Percentiles rank a stretch among this genome's conserved stretches.
Evolutionary conservation across 2,888 invertebrate genomes (phyloP).

Genomic region (Epiperipatus broadwayi): DNA sequence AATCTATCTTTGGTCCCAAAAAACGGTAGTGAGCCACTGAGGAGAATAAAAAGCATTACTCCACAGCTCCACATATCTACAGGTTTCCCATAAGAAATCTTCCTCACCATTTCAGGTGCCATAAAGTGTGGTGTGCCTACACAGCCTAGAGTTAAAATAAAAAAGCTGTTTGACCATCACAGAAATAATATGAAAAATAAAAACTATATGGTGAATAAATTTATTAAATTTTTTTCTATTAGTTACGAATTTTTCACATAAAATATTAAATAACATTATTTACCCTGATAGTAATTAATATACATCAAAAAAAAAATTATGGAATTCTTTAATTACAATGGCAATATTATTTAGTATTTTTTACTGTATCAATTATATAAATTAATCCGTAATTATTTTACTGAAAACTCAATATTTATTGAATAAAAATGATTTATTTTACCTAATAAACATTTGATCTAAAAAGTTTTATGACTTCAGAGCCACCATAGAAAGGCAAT

Average conservation of each 20-base stretch:
- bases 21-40: constrained; percentile 86
- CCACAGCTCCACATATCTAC: constrained; percentile 98
- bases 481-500: no score
- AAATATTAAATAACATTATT: not conserved
- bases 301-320: not conserved
- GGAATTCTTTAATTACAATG: not conserved
- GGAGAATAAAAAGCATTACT: constrained; percentile 71
- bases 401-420: no score
- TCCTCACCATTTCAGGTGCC: constrained; percentile 89
- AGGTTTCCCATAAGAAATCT: constrained; percentile 57
- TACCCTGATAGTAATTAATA: not conserved
- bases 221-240: no score
- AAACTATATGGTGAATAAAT: constrained; percentile 5
- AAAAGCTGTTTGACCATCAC: constrained; percentile 7
- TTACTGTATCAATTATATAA: no score
- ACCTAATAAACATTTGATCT: no score
- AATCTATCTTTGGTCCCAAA: constrained; percentile 79
- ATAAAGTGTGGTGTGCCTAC: constrained; percentile 93
- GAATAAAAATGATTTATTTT: no score
- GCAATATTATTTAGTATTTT: no score
- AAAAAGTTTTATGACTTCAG: no score
- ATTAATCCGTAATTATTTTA: no score
- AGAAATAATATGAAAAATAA: no score
- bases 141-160: constrained; percentile 46
- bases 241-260: not conserved